Conservation (phyloP, 2,797 vertebrate species). For the Pangasius krempfi region DNA sequence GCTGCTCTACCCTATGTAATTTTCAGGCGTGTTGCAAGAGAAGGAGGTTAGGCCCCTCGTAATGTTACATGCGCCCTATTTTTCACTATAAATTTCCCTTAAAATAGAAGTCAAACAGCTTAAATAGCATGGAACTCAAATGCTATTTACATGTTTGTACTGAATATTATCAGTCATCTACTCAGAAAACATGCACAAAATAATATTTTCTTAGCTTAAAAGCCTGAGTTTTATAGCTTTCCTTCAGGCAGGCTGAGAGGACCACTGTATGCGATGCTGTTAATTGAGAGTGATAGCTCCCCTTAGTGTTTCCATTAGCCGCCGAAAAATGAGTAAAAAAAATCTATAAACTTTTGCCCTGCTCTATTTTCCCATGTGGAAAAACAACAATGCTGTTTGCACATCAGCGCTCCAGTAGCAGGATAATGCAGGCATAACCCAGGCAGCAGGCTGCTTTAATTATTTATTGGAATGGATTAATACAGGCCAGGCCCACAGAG, state of each 20-base stretch:
- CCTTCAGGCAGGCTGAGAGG: neutral
- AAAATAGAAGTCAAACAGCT: constrained; percentile 63
- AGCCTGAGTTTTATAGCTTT: neutral
- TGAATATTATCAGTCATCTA: neutral
- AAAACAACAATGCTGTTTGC: constrained; percentile 26
- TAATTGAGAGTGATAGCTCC: constrained; percentile 39
- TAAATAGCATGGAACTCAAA: constrained; percentile 45
- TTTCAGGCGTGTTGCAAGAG: constrained; percentile 69
- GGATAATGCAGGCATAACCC: constrained; percentile 30
- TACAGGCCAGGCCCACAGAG: constrained; percentile 56
- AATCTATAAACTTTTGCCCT: constrained; percentile 31
- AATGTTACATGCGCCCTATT: constrained; percentile 63
- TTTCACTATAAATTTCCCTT: constrained; percentile 69
- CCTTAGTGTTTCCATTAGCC: constrained; percentile 25
- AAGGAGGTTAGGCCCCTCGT: constrained; percentile 62
- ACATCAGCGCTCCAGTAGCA: constrained; percentile 13
- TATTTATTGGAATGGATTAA: constrained; percentile 56
- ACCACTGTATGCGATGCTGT: neutral
- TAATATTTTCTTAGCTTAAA: neutral
- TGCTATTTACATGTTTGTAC: neutral
- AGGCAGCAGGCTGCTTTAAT: constrained; percentile 45
- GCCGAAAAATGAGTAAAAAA: constrained; percentile 18
- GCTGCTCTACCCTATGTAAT: constrained; percentile 68
- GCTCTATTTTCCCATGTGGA: neutral
- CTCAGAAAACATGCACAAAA: neutral